Evolutionary conservation across 2,888 invertebrate species (phyloP), one percentile per base, ranked within the genome.

Genomic region (Tinea semifulvella): DNA sequence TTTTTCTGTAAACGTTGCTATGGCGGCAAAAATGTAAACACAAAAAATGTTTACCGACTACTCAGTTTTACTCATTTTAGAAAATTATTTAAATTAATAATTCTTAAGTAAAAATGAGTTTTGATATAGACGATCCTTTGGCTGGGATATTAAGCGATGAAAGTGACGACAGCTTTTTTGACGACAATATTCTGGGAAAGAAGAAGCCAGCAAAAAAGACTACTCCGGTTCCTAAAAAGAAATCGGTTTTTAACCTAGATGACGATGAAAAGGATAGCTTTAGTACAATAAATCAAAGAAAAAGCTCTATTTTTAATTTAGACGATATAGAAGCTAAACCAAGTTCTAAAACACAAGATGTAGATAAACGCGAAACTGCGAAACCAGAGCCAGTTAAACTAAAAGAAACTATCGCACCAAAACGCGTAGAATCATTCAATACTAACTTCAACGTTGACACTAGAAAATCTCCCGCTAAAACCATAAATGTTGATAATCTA

Each of bases 121-220:
- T 85, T 53, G 83, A 84, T 59, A 57, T 83, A 20, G 85, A 88
- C 42, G 87, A 88, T 63, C 86, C 87, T 8, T 63, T 88, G 49
- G 88, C 84, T 20, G 88, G 87, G 56, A 79, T 85, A 56, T 65
- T 88, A 38, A 88, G 88, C 56, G 88, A 88, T 57, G 88, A 85
- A 47, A 88, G 87, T 54, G 86, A 88, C 54, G 89, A 89, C 55
- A 88, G 87, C 65, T 89, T 89, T 56, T 89, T 89, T 55, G 88
- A 88, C 52, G 85, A 86, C 52, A 84, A 85, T 52, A 80, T 76
- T 45, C 53, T 77, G 27, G 74, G 76, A 13, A 79, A 76, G 56
- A 80, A 74, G 55, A 76, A 75, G 53, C 51, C 68, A 2, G 43
- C 50, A 17, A 75, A 73, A 49, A 71, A 70, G 50, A 63, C 46